These are phyloP conservation scores for Netelia fuscicornis DNA, from an alignment of 2,888 invertebrate genomes.

Conservation along the genomic window DNA sequence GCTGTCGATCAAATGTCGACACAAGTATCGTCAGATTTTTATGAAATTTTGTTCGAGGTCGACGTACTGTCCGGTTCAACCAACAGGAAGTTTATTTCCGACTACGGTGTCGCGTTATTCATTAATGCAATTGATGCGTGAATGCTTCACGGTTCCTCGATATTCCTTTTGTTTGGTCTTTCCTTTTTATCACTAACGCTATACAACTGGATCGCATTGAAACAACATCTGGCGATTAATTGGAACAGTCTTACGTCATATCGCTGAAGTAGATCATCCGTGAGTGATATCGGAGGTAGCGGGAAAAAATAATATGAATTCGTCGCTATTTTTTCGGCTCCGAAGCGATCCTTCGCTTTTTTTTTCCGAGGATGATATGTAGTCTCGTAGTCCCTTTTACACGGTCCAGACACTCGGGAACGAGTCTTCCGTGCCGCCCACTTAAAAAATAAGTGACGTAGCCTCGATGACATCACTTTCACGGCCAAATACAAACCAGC, in stretches of 20 bases:
- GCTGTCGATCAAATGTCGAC: too few species aligned
- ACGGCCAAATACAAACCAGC: conserved; percentile 52
- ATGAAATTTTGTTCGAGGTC: neutral
- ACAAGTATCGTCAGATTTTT: neutral
- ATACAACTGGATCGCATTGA: neutral
- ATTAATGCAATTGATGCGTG: conserved; percentile 40
- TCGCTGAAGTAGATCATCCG: neutral
- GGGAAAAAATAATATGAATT: neutral
- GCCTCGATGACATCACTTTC: conserved; percentile 65
- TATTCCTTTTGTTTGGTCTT: conserved; percentile 1
- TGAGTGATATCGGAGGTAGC: neutral
- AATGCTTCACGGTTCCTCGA: conserved; percentile 18
- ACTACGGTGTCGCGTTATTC: conserved; percentile 15
- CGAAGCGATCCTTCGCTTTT: neutral
- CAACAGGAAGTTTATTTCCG: conserved; percentile 51
- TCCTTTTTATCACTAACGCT: conserved; percentile 7
- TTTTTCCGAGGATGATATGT: neutral
- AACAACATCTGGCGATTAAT: neutral
- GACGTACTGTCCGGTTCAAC: conserved; percentile 3
- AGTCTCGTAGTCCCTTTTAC: neutral
- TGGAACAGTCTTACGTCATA: neutral
- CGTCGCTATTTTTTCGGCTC: neutral
- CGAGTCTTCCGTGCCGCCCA: conserved; percentile 18
- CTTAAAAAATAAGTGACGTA: conserved; percentile 42
- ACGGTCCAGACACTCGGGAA: conserved; percentile 4